These are phyloP conservation scores for Silurus glanis DNA, from an alignment of 2,113 vertebrate genomes.

Conservation along the genomic window DNA sequence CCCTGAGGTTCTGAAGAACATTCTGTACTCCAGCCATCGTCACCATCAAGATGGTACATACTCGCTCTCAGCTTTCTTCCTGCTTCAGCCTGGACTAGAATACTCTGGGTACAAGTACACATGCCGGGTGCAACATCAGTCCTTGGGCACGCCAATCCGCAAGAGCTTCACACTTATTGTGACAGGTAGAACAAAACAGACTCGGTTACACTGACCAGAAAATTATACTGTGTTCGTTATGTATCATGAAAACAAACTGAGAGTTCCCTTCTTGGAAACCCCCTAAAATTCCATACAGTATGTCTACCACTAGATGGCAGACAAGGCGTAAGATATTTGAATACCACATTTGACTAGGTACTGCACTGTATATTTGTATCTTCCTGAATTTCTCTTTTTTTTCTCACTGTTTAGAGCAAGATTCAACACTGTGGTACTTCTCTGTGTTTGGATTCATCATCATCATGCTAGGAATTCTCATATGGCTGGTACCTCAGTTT, in stretches of 20 bases:
- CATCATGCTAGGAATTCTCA: conserved; percentile 44
- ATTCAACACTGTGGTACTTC: conserved; percentile 36
- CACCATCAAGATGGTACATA: conserved; percentile 69
- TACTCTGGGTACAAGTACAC: conserved; percentile 64
- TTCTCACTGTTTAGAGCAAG: conserved; percentile 56
- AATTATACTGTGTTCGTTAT: not conserved
- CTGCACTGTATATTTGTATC: not conserved
- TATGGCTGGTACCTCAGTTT: conserved; percentile 40
- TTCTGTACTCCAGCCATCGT: conserved; percentile 71
- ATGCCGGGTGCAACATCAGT: conserved; percentile 71
- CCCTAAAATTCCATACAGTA: not conserved
- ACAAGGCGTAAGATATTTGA: conserved; percentile 20
- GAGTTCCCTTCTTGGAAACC: not conserved
- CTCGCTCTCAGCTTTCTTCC: conserved; percentile 71
- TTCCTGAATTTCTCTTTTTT: not conserved
- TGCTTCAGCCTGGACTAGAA: conserved; percentile 60
- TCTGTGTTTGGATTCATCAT: conserved; percentile 16
- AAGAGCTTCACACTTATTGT: conserved; percentile 71
- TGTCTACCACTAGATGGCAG: conserved; percentile 53
- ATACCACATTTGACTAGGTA: not conserved
- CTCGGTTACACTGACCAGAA: not conserved
- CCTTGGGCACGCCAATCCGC: conserved; percentile 67
- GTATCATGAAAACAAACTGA: not conserved
- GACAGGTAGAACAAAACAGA: conserved; percentile 58
- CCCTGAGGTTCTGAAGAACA: conserved; percentile 62